phyloP scores from a whole-genome alignment of 2,113 vertebrate genomes.

The Glaucidium brasilianum region DNA sequence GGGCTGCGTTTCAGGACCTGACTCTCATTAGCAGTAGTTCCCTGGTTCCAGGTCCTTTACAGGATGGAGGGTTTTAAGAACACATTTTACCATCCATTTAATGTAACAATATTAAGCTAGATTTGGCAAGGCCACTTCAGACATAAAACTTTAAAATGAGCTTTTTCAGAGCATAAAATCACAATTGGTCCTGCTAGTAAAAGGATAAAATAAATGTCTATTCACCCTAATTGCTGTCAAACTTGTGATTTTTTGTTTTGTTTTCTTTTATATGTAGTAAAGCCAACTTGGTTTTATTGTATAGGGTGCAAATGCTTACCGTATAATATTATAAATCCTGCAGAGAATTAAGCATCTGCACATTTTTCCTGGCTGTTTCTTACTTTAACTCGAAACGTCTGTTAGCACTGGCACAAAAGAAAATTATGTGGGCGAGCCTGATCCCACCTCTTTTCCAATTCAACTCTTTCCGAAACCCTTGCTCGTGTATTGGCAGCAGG shows the following conservation, averaged over 20 bases:
- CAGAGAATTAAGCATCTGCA: constrained; percentile 72
- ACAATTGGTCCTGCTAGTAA: constrained; percentile 68
- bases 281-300: constrained; percentile 67
- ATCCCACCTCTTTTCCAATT: constrained; percentile 63
- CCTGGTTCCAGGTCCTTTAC: constrained; percentile 43
- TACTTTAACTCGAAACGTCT: constrained; percentile 69
- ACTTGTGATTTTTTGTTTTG: constrained; percentile 59
- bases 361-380: constrained; percentile 59
- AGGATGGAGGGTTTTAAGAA: constrained; percentile 40
- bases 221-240: constrained; percentile 69
- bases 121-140: constrained; percentile 59
- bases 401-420: constrained; percentile 48
- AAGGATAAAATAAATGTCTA: constrained; percentile 74
- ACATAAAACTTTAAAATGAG: constrained; percentile 67
- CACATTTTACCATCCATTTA: constrained; percentile 59
- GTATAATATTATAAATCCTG: constrained; percentile 72
- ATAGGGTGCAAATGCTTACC: constrained; percentile 67
- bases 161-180: constrained; percentile 70
- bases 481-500: constrained; percentile 5
- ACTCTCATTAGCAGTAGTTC: constrained; percentile 27
- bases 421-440: constrained; percentile 63
- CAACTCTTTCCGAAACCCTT: constrained; percentile 38
- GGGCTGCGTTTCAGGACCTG: not conserved
- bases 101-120: constrained; percentile 55
- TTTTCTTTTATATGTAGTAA: constrained; percentile 70